A percentile compares a stretch with the other conserved stretches of the same genome.
These are phyloP conservation scores for Macrotrachela quadricornifera DNA, from an alignment of 1,140 invertebrate species.

Conservation along the genomic window DNA sequence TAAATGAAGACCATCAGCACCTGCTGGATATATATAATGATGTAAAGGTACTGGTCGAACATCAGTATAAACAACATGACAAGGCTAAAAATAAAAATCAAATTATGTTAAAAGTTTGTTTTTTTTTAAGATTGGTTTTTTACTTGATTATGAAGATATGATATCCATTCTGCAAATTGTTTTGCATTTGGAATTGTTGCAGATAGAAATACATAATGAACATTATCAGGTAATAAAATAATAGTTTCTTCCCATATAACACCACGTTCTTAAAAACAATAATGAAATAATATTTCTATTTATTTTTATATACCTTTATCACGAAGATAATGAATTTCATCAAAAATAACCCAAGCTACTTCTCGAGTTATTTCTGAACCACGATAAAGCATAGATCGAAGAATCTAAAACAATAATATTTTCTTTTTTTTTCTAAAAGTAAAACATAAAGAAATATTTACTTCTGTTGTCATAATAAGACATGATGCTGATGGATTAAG, in stretches of 20 bases:
- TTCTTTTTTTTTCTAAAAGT: neutral
- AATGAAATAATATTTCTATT: too few species aligned
- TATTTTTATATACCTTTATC: constrained; percentile 45
- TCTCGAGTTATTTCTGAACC: constrained; percentile 90
- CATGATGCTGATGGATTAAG: constrained; percentile 92
- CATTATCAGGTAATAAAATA: constrained; percentile 85
- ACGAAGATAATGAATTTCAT: constrained; percentile 99
- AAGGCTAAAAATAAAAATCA: constrained; percentile 45
- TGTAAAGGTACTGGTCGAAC: constrained; percentile 86
- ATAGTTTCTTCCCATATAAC: constrained; percentile 98
- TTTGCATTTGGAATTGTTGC: constrained; percentile 97
- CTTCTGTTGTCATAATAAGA: constrained; percentile 98
- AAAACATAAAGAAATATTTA: constrained; percentile 21
- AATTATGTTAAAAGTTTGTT: neutral
- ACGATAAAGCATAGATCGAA: constrained; percentile 91
- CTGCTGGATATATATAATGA: constrained; percentile 88
- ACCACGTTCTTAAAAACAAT: constrained; percentile 50
- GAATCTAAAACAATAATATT: constrained; percentile 42
- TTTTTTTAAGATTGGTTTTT: neutral
- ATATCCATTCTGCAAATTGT: constrained; percentile 94
- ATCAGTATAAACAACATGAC: constrained; percentile 97
- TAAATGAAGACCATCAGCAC: constrained; percentile 77
- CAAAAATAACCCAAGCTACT: constrained; percentile 98
- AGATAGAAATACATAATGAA: constrained; percentile 93
- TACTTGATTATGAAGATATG: constrained; percentile 60